A percentile compares a stretch with the other conserved stretches of the same genome.
Evolutionary conservation across 2,888 invertebrate genomes (phyloP).

Genomic region (Cephus pygmeus): DNA sequence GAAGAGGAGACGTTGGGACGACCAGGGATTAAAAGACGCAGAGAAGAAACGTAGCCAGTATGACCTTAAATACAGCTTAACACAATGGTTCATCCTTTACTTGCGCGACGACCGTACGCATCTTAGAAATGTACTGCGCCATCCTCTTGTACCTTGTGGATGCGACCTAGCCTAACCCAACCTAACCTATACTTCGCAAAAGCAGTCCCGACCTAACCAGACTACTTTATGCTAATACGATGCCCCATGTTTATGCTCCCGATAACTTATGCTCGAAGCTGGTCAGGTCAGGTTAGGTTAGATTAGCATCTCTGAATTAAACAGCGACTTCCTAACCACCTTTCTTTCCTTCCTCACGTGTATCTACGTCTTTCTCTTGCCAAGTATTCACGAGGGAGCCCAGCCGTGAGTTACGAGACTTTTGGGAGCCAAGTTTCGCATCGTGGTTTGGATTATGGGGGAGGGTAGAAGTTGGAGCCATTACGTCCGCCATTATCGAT

Average conservation of each 20-base stretch:
- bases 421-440: too few species aligned
- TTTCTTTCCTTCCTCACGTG: too few species aligned
- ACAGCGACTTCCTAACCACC: background rate
- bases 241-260: slow-evolving; percentile 42
- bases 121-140: background rate
- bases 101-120: background rate
- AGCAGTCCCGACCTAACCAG: slow-evolving; percentile 19
- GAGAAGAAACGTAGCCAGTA: background rate
- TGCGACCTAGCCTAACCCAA: background rate
- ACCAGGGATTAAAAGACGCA: background rate
- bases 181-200: background rate
- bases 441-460: too few species aligned
- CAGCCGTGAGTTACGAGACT: too few species aligned
- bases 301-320: slow-evolving; percentile 43
- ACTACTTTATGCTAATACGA: slow-evolving; percentile 47
- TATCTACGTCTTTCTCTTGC: too few species aligned
- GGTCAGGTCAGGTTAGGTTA: slow-evolving; percentile 28
- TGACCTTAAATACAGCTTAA: background rate
- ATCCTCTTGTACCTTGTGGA: background rate
- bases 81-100: background rate
- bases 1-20: background rate
- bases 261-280: slow-evolving; percentile 41
- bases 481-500: too few species aligned
- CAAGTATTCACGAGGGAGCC: too few species aligned
- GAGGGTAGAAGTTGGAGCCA: too few species aligned